Base-by-base conservation (phyloP, 2,888 invertebrate species). In the Phymatocera aterrima region DNA sequence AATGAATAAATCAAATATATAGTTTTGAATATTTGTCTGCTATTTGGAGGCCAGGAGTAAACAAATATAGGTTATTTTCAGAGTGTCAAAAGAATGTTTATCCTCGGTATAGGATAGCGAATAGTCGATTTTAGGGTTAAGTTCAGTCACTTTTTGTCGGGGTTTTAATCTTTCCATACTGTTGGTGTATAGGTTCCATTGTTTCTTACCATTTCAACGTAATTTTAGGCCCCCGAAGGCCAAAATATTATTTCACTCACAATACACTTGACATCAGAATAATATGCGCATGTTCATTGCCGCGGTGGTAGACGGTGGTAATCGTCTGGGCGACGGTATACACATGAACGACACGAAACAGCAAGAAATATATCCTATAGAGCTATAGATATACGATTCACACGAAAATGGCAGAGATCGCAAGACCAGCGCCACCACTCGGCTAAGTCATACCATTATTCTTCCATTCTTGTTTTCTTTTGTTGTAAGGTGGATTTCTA, bases 231-330 rank as follows among this genome's bases (percentile, higher is more conserved):
- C 87, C 85, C 86, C 86, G 87, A 90, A 88, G 89, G 88, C 90
- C 89, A 89, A 89, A 90, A 90, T 90, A 90, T 90, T 90, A 88
- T 89, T 88, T 85, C 86, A 84, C 84, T 89, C 86, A 85, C 86
- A 86, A 86, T 84, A 84, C 83, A 87, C 87, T 88, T 89, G 87
- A 88, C 90, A 88, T 89, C 57, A 57, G 86, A 87, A 90, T n/a
- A n/a, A n/a, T 86, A 84, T 88, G 88, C 81, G 83, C 81, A 83
- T 83, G 82, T 79, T 64, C 64, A 57, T 57, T 57, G 28, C 57
- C 28, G 57, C 57, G 24, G 21, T 21, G 21, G 51, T 21, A 21
- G 51, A 21, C 51, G n/a, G n/a, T n/a, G n/a, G n/a, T n/a, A n/a
- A n/a, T n/a, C n/a, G n/a, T 51, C 51, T 21, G 51, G 21, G 51